Evolutionary conservation across 2,888 invertebrate species (phyloP), one percentile per base, ranked within the genome.

Genomic region (Odontocerum albicorne): DNA sequence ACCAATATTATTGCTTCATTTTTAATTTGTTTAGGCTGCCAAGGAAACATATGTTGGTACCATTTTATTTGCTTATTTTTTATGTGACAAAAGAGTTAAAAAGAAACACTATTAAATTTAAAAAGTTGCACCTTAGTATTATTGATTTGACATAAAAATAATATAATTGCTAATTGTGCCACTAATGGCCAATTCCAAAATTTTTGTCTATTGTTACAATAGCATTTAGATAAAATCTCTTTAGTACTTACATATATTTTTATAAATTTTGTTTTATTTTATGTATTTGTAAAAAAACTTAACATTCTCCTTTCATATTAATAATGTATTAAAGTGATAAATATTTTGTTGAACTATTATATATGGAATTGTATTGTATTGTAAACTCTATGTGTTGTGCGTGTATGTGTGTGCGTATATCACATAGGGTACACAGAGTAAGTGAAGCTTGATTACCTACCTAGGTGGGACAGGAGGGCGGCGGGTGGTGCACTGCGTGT

Each of bases 401-500:
- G 27, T 40, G 40, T 27, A 27, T 27, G 4, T 27, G 27, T 40
- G 40, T 40, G 40, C 12, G 19, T 20, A 16, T 40, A 17, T 8
- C 2, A 40, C n/a, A 16, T 12, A 12, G n/a, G 40, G 17, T 19
- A 8, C 17, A 40, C 12, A 8, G 16, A 43, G 52, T 43, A 51
- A 42, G 36, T 49, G 33, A 31, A 39, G 38, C 43, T 44, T 22
- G 22, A 50, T 60, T 60, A 44, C 57, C 31, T 27, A 42, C 45
- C 52, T 60, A 57, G 60, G 61, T 58, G 32, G 57, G 54, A 31
- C 55, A 59, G 38, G 61, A 49, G 33, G 57, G 57, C 31, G 73
- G 73, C 66, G 74, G 74, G 68, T 70, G 72, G 71, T 78, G 78
- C 70, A 70, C 76, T 63, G 74, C 76, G 62, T 78, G 78, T 75